Evolutionary conservation across 1,140 invertebrate species (phyloP).

Genomic region (Mactra quadrangularis): DNA sequence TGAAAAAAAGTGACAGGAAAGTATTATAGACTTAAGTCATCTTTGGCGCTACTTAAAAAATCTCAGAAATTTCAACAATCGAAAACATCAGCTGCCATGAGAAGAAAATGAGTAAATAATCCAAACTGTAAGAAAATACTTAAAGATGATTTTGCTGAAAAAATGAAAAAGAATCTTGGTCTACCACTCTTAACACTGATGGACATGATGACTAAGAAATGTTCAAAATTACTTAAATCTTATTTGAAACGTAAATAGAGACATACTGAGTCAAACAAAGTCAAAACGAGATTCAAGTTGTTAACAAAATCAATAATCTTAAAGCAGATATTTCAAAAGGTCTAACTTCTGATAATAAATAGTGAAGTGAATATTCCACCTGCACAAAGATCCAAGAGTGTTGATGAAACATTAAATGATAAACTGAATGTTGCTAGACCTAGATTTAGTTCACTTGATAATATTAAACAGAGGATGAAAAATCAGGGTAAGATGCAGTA

Average conservation of each 20-base stretch:
- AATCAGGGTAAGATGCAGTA: no score
- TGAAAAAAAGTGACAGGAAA: constrained; percentile 28
- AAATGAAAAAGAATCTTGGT: constrained; percentile 56
- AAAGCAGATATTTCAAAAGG: background rate
- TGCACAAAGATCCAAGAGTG: constrained; percentile 28
- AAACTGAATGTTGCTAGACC: background rate
- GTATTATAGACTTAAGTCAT: constrained; percentile 40
- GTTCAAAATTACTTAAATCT: constrained; percentile 11
- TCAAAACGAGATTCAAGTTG: no score
- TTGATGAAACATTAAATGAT: background rate
- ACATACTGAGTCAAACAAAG: no score
- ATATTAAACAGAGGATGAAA: no score
- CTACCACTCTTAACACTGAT: constrained; percentile 48
- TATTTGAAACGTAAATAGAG: constrained; percentile 15
- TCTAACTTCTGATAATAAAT: background rate
- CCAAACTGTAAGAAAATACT: constrained; percentile 6
- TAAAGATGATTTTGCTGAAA: constrained; percentile 55
- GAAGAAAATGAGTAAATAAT: constrained; percentile 40
- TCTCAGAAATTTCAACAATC: constrained; percentile 30
- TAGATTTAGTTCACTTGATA: constrained; percentile 21
- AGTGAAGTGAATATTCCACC: background rate
- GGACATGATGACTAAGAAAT: constrained; percentile 39
- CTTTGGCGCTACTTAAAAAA: constrained; percentile 34
- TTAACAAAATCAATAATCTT: background rate
- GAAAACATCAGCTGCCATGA: constrained; percentile 18